Conservation (phyloP, 2,113 vertebrate genomes). For the Oryctolagus cuniculus region DNA sequence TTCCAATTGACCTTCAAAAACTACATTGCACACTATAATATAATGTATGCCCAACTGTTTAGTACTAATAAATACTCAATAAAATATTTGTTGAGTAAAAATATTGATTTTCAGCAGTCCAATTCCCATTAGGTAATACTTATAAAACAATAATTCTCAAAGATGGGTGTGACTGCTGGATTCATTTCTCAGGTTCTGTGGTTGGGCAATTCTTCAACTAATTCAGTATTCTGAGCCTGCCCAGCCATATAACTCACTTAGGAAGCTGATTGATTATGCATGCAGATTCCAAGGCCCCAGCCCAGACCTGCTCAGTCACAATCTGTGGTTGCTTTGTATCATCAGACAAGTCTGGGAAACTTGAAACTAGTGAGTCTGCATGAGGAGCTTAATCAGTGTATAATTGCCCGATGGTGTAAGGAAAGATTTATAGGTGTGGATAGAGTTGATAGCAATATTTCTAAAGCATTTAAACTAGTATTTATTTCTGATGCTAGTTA, state of each 20-base stretch:
- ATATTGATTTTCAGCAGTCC: slow-evolving; percentile 8
- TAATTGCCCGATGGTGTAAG: slow-evolving; percentile 27
- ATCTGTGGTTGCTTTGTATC: slow-evolving; percentile 29
- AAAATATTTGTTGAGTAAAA: slow-evolving; percentile 39
- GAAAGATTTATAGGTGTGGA: slow-evolving; percentile 50
- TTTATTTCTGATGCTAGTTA: slow-evolving; percentile 63
- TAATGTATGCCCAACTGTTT: slow-evolving; percentile 8
- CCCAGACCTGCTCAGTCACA: slow-evolving; percentile 40
- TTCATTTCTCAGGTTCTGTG: slow-evolving; percentile 47
- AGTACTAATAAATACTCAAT: slow-evolving; percentile 33
- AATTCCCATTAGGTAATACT: background rate
- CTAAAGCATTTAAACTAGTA: background rate
- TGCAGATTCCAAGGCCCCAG: background rate
- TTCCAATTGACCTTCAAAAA: background rate
- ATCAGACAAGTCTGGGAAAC: slow-evolving; percentile 19
- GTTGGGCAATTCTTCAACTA: slow-evolving; percentile 31
- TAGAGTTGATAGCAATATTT: slow-evolving; percentile 2
- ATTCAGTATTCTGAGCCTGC: slow-evolving; percentile 19
- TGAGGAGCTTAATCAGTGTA: background rate
- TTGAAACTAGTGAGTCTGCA: background rate
- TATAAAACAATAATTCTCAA: slow-evolving; percentile 46
- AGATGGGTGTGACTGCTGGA: background rate
- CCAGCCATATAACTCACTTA: background rate
- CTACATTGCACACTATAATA: background rate
- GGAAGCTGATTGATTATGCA: slow-evolving; percentile 43